Evolutionary conservation across 1,140 invertebrate species (phyloP).

Genomic region (Leptinotarsa texana): DNA sequence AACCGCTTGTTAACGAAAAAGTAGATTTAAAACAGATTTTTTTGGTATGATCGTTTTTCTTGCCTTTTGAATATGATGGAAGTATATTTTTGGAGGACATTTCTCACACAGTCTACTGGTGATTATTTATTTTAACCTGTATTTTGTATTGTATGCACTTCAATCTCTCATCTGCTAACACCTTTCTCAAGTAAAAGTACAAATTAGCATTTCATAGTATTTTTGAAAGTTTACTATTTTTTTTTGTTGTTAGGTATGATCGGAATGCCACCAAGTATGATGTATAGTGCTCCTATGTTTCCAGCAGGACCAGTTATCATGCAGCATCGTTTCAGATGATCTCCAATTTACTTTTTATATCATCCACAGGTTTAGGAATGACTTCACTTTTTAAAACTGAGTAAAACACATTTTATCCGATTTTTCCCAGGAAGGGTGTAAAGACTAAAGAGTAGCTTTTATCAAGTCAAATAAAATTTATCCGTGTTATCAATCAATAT

Average conservation of each 20-base stretch:
- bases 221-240: neutral
- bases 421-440: neutral
- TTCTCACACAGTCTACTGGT: no score
- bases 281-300: conserved; percentile 69
- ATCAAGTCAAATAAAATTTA: conserved; percentile 6
- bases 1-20: no score
- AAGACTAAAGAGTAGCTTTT: neutral
- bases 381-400: neutral
- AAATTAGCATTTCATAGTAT: no score
- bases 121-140: no score
- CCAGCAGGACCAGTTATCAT: conserved; percentile 68
- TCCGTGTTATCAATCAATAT: conserved; percentile 7
- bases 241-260: conserved; percentile 65
- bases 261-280: conserved; percentile 69
- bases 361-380: conserved; percentile 51
- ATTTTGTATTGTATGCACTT: no score
- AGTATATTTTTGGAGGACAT: no score
- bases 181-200: no score
- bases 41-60: no score
- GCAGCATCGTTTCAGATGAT: conserved; percentile 81
- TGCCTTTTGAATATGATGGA: no score
- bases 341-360: conserved; percentile 58
- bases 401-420: neutral
- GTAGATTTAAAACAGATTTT: no score
- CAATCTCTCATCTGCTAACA: no score